Evolutionary conservation across 2,797 vertebrate genomes (phyloP), one percentile per base, ranked within the genome.

Genomic region (Spatula clypeata): DNA sequence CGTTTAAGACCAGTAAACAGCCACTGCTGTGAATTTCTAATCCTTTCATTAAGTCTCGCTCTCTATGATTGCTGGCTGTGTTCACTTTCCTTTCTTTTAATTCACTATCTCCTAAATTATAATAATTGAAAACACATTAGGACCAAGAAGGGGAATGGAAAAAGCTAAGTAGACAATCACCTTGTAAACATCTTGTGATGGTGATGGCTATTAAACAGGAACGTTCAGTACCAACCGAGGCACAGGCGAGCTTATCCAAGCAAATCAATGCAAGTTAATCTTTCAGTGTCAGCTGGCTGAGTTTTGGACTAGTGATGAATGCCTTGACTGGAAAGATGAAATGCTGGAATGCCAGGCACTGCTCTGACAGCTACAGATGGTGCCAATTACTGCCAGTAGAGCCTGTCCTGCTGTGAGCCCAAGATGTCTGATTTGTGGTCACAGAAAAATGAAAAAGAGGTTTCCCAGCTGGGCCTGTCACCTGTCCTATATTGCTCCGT

Each of bases 211-310:
- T 98, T 98, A 98, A 98, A 97, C 96, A 97, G 96, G 92, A 97
- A 97, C 16, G 90, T 94, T 96, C 86, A 79, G 94, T 90, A 97
- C 97, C 97, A 97, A 97, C 96, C 92, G 97, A 98, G 97, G 97
- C 97, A 97, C 97, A 95, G 97, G 92, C 92, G 60, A 98, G 96
- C 98, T 98, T 98, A 98, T 98, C 98, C 98, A 98, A 98, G 98
- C 98, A 98, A 98, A 98, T 99, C 98, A 98, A 98, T 98, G 98
- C 97, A 97, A 98, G 98, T 98, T 98, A 98, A 99, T 99, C 98
- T 98, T 98, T 98, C 98, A 97, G 97, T 98, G 98, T 98, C 98
- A 98, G 98, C 97, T 97, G 98, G 97, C 98, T 98, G 97, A 97
- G 97, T 98, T 98, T 98, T 98, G 97, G 97, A 97, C 95, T 97